Conservation (phyloP, 2,113 vertebrate genomes). For the Caranx ignobilis region DNA sequence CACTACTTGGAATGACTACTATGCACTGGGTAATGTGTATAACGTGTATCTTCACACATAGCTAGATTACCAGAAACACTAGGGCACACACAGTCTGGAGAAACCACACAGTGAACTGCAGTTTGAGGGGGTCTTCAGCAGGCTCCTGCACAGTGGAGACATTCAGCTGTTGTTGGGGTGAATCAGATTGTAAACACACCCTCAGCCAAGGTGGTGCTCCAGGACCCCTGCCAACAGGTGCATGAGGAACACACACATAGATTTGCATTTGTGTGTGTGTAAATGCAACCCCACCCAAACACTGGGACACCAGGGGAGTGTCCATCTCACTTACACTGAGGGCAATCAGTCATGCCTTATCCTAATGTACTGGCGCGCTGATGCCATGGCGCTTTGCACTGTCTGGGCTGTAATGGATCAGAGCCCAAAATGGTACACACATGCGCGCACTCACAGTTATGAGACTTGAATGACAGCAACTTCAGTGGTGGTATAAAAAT, state of each 20-base stretch:
- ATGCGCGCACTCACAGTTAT: constrained; percentile 27
- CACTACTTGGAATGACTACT: constrained; percentile 38
- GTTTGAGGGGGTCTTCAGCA: constrained; percentile 64
- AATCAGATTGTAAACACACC: constrained; percentile 70
- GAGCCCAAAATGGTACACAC: constrained; percentile 57
- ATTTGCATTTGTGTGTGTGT: constrained; percentile 25
- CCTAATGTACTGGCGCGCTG: constrained; percentile 40
- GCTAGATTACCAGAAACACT: constrained; percentile 15
- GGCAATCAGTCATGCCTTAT: constrained; percentile 59
- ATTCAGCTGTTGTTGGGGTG: constrained; percentile 71
- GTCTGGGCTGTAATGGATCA: constrained; percentile 61
- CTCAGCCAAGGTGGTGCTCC: constrained; percentile 68
- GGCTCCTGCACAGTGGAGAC: constrained; percentile 43
- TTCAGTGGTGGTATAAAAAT: constrained; percentile 57
- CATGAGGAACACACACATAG: constrained; percentile 64
- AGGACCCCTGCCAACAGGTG: constrained; percentile 72
- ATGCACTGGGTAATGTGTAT: constrained; percentile 25
- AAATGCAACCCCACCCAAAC: constrained; percentile 51
- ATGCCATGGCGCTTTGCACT: constrained; percentile 59
- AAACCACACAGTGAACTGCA: constrained; percentile 29
- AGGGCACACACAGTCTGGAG: constrained; percentile 16
- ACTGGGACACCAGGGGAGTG: constrained; percentile 37
- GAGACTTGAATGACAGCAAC: constrained; percentile 62
- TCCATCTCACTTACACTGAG: constrained; percentile 67
- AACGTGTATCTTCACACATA: constrained; percentile 23